Base-by-base conservation (phyloP, 1,140 invertebrate species). In the Trypoxylus dichotomus region DNA sequence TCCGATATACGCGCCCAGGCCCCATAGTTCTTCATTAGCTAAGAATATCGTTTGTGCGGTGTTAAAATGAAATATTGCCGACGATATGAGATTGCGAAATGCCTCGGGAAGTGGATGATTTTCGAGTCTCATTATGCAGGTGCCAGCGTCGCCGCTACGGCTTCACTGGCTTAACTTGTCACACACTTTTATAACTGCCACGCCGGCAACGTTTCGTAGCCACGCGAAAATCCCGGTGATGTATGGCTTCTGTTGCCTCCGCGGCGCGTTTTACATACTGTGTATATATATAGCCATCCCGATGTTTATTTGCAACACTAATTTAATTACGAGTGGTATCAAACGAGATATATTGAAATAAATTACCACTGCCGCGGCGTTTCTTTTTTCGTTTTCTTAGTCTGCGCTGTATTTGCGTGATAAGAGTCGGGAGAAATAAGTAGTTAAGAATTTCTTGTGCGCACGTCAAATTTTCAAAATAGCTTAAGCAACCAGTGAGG, bases 101-200 rank as follows among this genome's bases (percentile, higher is more conserved):
- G 11, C 32, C 60, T 24, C 11, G 5, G 76, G n/a, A 77, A 63
- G 60, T 63, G 32, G 68, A 77, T 77, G 76, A 63, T 77, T 77
- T 77, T 77, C 60, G 63, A 77, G 76, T 77, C 76, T 77, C 76
- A 77, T 77, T 77, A 77, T 77, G 60, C 76, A 63, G 60, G 21
- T 58, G 75, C 13, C 47, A 54, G 32, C 32, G 32, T 54, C 60
- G 60, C 60, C 60, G 60, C 27, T 41, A n/a, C 76, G 71, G 60
- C 27, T 63, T 13, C 76, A 77, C 27, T 77, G 68, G 76, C 76
- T 77, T 77, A 77, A 77, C 76, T 41, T 77, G 76, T 77, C 76
- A 63, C 60, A 68, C 76, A 73, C 60, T 77, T 77, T 77, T 77
- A 77, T 77, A 77, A 63, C 76, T 77, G 76, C 76, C 76, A 72